Evolutionary conservation across 2,113 vertebrate species (phyloP), one percentile per base, ranked within the genome.

Genomic region (Hippocampus zosterae): DNA sequence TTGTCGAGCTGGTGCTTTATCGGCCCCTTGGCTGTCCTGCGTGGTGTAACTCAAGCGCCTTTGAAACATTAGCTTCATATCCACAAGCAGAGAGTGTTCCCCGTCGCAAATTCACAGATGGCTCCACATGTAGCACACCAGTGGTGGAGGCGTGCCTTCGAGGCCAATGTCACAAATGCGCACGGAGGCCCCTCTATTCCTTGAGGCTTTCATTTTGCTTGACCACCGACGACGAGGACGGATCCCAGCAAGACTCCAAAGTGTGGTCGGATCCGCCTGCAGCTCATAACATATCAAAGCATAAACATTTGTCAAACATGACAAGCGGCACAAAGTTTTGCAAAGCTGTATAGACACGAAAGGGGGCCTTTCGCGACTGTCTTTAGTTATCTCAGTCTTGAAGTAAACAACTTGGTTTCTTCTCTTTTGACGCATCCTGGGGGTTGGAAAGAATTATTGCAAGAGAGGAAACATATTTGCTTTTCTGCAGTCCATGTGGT

Each of bases 161-260:
- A 37, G 33, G 33, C 33, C 33, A 79, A 75, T 44, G 56, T 79
- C 71, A 67, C 75, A 68, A 37, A 37, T 6, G 33, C 33, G 33
- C 33, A 37, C 33, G 65, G 25, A 77, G 74, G 73, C 79, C 80
- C 74, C 75, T 69, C 87, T 80, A 88, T 83, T 62, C 84, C 79
- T 73, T 46, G 67, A 77, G 69, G 62, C 56, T n/a, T 48, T 77
- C 72, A n/a, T 88, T 79, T 68, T 68, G 57, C 64, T 70, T 40
- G 53, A 80, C 85, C 88, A 88, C 87, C 87, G 87, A 84, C 79
- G 70, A 88, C 65, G 82, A n/a, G 73, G 73, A 76, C 81, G 80
- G 81, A 70, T 80, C 80, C 75, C 68, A 78, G 73, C 70, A 42
- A 69, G 71, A 79, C 81, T 84, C 27, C 27, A 80, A 83, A 76